Conservation (phyloP, 1,140 invertebrate genomes). For the Trissolcus basalis region DNA sequence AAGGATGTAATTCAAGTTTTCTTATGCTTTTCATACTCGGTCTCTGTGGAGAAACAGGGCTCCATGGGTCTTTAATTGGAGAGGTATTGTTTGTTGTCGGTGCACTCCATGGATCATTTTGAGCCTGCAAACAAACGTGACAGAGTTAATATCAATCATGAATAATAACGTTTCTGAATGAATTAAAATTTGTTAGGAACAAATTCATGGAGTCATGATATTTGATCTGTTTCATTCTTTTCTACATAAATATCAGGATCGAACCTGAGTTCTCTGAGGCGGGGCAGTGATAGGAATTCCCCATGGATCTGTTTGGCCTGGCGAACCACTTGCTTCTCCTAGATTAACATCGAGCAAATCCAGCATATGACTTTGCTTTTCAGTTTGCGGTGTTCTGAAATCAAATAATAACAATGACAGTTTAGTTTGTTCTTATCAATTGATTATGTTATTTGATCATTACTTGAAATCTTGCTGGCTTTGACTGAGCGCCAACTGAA, state of each 20-base stretch:
- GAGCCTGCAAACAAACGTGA: constrained; percentile 25
- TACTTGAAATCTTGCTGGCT: constrained; percentile 93
- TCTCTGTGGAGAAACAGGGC: constrained; percentile 45
- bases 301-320: constrained; percentile 82
- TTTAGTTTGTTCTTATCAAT: too few relatives aligned
- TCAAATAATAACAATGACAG: constrained; percentile 2
- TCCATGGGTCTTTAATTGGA: constrained; percentile 50
- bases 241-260: constrained; percentile 3
- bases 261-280: constrained; percentile 76
- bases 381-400: constrained; percentile 68
- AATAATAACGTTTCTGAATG: too few relatives aligned
- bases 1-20: not conserved
- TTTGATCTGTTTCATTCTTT: too few relatives aligned
- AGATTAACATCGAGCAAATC: constrained; percentile 89
- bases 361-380: constrained; percentile 83
- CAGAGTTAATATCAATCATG: not conserved
- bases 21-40: constrained; percentile 32
- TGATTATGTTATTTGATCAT: constrained; percentile 22
- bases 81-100: constrained; percentile 40
- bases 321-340: constrained; percentile 77
- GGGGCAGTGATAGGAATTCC: constrained; percentile 79
- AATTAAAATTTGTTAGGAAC: too few relatives aligned
- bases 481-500: constrained; percentile 95
- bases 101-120: constrained; percentile 47
- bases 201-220: too few relatives aligned